Percentiles rank a stretch among this genome's conserved stretches.
Evolutionary conservation across 2,888 invertebrate genomes (phyloP).

Genomic region (Crossocerus cetratus): DNA sequence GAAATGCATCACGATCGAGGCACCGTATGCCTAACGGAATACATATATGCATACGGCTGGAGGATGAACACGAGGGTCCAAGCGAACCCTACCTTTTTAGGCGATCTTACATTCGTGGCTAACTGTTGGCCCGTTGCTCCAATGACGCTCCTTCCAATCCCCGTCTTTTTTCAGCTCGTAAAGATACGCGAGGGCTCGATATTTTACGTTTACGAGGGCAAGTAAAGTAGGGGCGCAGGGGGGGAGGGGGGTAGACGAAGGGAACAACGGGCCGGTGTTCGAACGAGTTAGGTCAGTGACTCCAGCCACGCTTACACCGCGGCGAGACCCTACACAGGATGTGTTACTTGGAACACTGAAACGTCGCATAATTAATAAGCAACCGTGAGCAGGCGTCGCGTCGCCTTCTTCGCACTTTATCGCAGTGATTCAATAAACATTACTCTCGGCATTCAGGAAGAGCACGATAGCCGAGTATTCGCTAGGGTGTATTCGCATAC

Average conservation of each 20-base stretch:
- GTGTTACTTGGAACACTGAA: conserved; percentile 67
- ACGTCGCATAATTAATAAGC: conserved; percentile 64
- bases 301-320: conserved; percentile 53
- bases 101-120: conserved; percentile 36
- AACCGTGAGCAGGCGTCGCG: conserved; percentile 20
- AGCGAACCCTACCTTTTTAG: conserved; percentile 57
- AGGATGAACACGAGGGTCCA: conserved; percentile 53
- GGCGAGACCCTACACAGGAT: conserved; percentile 55
- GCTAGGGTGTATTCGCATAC: background rate
- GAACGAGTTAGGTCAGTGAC: conserved; percentile 64
- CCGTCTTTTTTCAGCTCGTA: background rate
- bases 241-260: too few relatives aligned
- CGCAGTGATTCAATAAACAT: background rate
- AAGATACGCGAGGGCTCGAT: background rate
- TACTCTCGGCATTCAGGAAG: background rate
- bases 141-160: background rate
- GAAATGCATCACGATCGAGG: conserved; percentile 54
- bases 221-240: conserved; percentile 19
- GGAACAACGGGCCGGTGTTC: conserved; percentile 51
- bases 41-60: conserved; percentile 41
- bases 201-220: conserved; percentile 13
- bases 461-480: background rate
- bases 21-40: conserved; percentile 62
- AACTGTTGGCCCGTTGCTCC: conserved; percentile 23
- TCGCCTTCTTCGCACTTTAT: background rate